Conservation (phyloP, 2,113 vertebrate genomes). For the Microcebus lehilahytsara region DNA sequence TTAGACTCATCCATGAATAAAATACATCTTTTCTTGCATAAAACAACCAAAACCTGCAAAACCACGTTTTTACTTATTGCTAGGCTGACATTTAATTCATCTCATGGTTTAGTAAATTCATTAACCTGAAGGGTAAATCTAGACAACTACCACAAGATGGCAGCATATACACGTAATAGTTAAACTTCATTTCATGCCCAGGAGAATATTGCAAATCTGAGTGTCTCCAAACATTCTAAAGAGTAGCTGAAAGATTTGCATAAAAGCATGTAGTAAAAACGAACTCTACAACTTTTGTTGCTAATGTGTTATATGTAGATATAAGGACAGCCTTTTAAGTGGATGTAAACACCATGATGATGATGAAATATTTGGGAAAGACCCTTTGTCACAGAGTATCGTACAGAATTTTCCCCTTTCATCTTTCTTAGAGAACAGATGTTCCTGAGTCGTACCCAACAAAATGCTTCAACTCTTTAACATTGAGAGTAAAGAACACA, state of each 20-base stretch:
- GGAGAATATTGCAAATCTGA: background rate
- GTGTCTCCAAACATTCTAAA: background rate
- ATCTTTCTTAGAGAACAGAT: background rate
- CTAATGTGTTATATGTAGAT: background rate
- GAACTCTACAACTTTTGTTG: background rate
- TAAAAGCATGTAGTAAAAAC: background rate
- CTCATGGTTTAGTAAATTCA: background rate
- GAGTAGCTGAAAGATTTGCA: background rate
- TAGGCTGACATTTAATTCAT: background rate
- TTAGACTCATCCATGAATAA: background rate
- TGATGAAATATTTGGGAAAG: background rate
- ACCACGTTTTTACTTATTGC: background rate
- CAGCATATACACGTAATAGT: background rate
- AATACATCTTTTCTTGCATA: background rate
- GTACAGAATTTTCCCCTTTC: background rate
- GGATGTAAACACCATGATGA: too few species aligned
- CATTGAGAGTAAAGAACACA: background rate
- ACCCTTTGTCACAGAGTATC: background rate
- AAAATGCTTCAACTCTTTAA: background rate
- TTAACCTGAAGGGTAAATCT: background rate
- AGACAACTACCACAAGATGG: background rate
- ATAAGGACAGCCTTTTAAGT: background rate
- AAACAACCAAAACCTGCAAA: background rate
- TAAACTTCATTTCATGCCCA: background rate
- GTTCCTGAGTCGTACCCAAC: background rate